Percentiles rank a stretch among this genome's conserved stretches.
Conservation (phyloP, 2,797 vertebrate species). For the Pampus argenteus region DNA sequence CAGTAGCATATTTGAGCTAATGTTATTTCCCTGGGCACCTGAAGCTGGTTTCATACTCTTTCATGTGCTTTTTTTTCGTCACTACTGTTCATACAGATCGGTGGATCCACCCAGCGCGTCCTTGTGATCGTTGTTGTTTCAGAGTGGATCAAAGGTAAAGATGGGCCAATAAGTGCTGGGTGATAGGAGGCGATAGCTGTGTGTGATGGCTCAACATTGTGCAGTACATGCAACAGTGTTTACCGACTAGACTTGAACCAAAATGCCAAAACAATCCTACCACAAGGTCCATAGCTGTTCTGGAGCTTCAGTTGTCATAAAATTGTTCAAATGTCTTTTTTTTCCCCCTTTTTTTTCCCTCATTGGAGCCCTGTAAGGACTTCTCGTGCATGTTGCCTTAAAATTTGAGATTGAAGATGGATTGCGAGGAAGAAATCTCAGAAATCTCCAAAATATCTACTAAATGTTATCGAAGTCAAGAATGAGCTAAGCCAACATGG, state of each 20-base stretch:
- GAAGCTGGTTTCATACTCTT: slow-evolving; percentile 67
- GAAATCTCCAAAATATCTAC: no score
- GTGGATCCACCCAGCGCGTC: slow-evolving; percentile 35
- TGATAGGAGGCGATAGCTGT: not conserved
- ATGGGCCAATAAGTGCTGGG: slow-evolving; percentile 42
- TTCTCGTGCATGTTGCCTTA: not conserved
- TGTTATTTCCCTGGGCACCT: slow-evolving; percentile 66
- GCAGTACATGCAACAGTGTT: not conserved
- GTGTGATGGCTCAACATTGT: no score
- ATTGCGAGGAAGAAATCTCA: not conserved
- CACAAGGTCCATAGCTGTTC: not conserved
- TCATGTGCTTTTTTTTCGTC: slow-evolving; percentile 65
- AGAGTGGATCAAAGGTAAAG: slow-evolving; percentile 50
- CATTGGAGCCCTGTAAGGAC: no score
- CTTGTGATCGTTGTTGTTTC: slow-evolving; percentile 34
- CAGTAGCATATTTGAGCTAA: no score
- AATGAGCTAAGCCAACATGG: not conserved
- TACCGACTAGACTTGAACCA: not conserved
- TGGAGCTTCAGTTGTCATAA: not conserved
- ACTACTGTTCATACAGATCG: slow-evolving; percentile 38
- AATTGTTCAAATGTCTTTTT: not conserved
- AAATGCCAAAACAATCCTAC: not conserved
- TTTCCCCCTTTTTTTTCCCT: no score
- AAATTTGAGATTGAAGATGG: not conserved
- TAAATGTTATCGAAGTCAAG: no score